These are phyloP conservation scores for Xanthia togata DNA, from an alignment of 2,888 invertebrate species.

Conservation along the genomic window DNA sequence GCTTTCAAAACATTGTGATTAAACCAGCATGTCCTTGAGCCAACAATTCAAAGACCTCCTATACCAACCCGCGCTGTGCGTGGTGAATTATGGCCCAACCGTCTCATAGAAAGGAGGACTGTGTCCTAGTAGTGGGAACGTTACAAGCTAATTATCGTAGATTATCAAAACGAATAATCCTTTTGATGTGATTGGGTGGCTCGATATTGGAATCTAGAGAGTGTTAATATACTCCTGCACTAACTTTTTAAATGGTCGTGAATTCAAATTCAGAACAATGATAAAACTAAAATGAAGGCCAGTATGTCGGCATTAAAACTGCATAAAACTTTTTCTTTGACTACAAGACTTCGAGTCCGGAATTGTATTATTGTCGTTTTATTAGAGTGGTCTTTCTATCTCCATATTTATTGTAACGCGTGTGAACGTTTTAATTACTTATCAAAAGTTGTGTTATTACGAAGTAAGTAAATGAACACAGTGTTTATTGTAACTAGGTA, in stretches of 20 bases:
- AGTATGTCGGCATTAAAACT: too few relatives aligned
- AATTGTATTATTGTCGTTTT: not conserved
- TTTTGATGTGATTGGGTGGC: too few relatives aligned
- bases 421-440: conserved; percentile 49
- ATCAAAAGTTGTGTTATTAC: conserved; percentile 38
- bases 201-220: too few relatives aligned
- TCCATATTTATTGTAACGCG: conserved; percentile 10
- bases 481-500: conserved; percentile 42
- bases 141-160: too few relatives aligned
- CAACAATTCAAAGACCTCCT: not conserved
- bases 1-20: not conserved
- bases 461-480: conserved; percentile 41
- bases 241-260: too few relatives aligned
- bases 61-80: too few relatives aligned
- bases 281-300: too few relatives aligned
- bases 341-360: too few relatives aligned
- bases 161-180: too few relatives aligned
- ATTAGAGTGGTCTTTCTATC: conserved; percentile 28
- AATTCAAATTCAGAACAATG: too few relatives aligned
- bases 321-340: too few relatives aligned
- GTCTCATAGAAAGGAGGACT: not conserved
- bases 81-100: not conserved
- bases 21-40: not conserved
- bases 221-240: too few relatives aligned
- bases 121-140: not conserved